These are phyloP conservation scores for Phrynosoma platyrhinos DNA, from an alignment of 2,113 vertebrate species.

Conservation along the genomic window DNA sequence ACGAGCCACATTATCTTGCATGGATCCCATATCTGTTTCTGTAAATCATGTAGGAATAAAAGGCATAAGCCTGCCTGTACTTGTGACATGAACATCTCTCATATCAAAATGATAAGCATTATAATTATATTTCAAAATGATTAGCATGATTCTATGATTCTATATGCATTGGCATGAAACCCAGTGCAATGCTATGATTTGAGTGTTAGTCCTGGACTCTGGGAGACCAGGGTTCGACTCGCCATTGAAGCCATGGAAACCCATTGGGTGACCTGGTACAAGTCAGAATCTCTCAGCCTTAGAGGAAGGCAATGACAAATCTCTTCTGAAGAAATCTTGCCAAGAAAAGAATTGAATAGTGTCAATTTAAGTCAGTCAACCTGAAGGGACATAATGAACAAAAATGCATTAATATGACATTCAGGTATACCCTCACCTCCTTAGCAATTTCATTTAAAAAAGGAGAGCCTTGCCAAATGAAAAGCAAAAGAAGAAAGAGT, in stretches of 20 bases:
- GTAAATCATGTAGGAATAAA: background rate
- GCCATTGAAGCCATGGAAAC: background rate
- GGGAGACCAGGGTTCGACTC: too few relatives aligned
- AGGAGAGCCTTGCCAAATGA: background rate
- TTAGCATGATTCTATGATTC: too few relatives aligned
- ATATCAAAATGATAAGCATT: background rate
- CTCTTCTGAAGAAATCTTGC: too few relatives aligned
- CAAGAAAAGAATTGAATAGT: too few relatives aligned
- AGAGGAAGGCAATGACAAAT: too few relatives aligned
- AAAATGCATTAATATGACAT: background rate
- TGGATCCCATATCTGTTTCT: background rate
- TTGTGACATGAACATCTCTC: background rate
- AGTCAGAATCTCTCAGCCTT: too few relatives aligned
- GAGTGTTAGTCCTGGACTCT: too few relatives aligned
- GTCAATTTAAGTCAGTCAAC: too few relatives aligned
- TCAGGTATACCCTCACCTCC: background rate
- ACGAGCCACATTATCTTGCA: background rate
- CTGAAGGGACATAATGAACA: background rate
- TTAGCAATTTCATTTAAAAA: background rate
- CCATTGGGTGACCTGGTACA: background rate
- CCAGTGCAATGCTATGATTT: too few relatives aligned
- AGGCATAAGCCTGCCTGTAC: too few relatives aligned
- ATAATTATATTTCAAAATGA: background rate
- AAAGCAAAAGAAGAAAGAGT: background rate
- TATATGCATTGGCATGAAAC: too few relatives aligned